These are phyloP conservation scores for Drosophila kokeensis DNA, from an alignment of 2,888 invertebrate species.

Conservation along the genomic window DNA sequence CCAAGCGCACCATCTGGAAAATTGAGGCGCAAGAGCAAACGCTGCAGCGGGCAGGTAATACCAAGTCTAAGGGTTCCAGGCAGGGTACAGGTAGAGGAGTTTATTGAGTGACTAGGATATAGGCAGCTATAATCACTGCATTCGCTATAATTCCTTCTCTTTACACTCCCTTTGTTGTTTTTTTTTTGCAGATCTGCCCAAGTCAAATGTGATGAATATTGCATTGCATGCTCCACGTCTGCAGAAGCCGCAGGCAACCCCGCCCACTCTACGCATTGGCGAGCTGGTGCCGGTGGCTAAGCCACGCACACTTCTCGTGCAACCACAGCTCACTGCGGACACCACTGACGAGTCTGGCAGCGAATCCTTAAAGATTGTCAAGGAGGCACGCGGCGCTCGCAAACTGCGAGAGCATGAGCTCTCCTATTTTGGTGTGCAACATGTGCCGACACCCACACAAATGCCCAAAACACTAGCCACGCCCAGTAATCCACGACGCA, in stretches of 20 bases:
- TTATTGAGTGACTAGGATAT: conserved; percentile 51
- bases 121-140: conserved; percentile 25
- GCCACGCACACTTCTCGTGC: conserved; percentile 76
- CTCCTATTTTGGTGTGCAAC: conserved; percentile 87
- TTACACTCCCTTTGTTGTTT: neutral
- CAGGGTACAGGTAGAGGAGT: conserved; percentile 66
- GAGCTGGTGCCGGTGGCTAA: conserved; percentile 81
- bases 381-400: conserved; percentile 85
- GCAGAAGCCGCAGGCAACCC: conserved; percentile 66
- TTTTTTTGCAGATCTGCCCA: conserved; percentile 78
- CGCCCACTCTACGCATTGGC: conserved; percentile 67
- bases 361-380: conserved; percentile 82
- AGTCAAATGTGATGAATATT: conserved; percentile 85
- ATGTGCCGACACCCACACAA: conserved; percentile 48
- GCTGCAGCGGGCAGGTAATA: conserved; percentile 80
- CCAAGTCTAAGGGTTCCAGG: neutral
- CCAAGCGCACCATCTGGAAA: conserved; percentile 84
- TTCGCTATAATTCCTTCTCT: neutral
- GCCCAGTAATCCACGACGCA: conserved; percentile 61
- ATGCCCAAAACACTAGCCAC: conserved; percentile 20
- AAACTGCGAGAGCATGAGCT: conserved; percentile 87
- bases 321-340: conserved; percentile 53
- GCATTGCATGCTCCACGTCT: conserved; percentile 82
- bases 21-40: conserved; percentile 73
- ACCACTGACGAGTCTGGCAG: conserved; percentile 59